Percentiles rank a stretch among this genome's conserved stretches.
These are phyloP conservation scores for Nycticebus coucang DNA, from an alignment of 2,113 vertebrate genomes.

Conservation along the genomic window DNA sequence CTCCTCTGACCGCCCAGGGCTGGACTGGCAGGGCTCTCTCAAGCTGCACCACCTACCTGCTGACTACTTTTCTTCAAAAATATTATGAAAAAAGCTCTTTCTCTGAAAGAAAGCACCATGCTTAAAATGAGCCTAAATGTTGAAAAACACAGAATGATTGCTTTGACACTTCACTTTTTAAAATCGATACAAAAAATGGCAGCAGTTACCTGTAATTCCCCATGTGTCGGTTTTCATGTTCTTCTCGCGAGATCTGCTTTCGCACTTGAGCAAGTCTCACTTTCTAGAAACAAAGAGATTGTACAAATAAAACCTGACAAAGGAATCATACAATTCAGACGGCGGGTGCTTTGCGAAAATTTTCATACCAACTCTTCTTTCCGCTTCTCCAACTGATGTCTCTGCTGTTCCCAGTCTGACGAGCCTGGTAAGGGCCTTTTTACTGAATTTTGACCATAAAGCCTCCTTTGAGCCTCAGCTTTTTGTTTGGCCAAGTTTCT, in stretches of 20 bases:
- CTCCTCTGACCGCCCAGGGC: neutral
- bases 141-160: neutral
- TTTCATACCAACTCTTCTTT: conserved; percentile 94
- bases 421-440: conserved; percentile 93
- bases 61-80: neutral
- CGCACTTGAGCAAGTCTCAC: conserved; percentile 96
- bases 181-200: neutral
- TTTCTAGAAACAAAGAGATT: conserved; percentile 90
- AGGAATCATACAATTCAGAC: neutral
- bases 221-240: conserved; percentile 97
- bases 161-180: neutral
- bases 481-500: conserved; percentile 97
- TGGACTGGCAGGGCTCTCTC: neutral
- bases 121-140: neutral
- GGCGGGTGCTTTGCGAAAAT: neutral
- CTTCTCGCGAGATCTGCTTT: conserved; percentile 96
- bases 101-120: neutral
- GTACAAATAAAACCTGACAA: conserved; percentile 73
- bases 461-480: conserved; percentile 95
- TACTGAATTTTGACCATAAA: conserved; percentile 95
- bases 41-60: neutral
- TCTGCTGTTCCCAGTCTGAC: conserved; percentile 96
- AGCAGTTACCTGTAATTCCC: conserved; percentile 96
- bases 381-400: conserved; percentile 93
- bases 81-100: neutral